Conservation (phyloP, 2,888 invertebrate species). For the Seladonia tumulorum region DNA sequence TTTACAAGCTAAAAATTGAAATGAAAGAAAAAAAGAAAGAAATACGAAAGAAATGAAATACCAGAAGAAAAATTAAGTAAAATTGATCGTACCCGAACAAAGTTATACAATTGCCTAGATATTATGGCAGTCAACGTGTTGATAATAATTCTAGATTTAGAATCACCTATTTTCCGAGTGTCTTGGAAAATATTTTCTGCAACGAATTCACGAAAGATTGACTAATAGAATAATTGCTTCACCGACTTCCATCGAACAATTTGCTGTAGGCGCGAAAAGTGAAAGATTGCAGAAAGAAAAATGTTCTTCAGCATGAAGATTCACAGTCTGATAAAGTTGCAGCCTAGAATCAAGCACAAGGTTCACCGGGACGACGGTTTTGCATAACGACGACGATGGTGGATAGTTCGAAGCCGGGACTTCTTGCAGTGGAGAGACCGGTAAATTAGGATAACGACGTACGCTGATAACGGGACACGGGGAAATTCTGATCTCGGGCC, state of each 20-base stretch:
- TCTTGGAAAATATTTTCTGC: too few species aligned
- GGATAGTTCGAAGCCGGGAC: background rate
- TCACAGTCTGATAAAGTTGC: background rate
- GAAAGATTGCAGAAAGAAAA: background rate
- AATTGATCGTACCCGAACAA: too few species aligned
- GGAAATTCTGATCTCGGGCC: conserved; percentile 20
- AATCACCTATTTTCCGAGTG: too few species aligned
- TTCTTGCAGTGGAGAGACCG: background rate
- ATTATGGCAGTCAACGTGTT: too few species aligned
- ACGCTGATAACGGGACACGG: background rate
- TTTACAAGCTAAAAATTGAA: too few species aligned
- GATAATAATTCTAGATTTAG: too few species aligned
- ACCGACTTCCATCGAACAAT: background rate
- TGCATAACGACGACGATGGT: background rate
- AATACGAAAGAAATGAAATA: too few species aligned
- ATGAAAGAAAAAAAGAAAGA: too few species aligned
- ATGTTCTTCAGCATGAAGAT: background rate
- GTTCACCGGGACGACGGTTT: background rate
- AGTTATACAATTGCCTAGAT: too few species aligned
- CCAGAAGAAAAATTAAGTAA: too few species aligned
- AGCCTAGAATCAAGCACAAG: conserved; percentile 1
- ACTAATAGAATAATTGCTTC: background rate
- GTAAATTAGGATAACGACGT: conserved; percentile 16
- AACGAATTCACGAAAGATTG: background rate
- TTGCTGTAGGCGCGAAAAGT: background rate